phyloP scores from a whole-genome alignment of 2,888 invertebrate genomes.

The Lycophotia porphyrea region DNA sequence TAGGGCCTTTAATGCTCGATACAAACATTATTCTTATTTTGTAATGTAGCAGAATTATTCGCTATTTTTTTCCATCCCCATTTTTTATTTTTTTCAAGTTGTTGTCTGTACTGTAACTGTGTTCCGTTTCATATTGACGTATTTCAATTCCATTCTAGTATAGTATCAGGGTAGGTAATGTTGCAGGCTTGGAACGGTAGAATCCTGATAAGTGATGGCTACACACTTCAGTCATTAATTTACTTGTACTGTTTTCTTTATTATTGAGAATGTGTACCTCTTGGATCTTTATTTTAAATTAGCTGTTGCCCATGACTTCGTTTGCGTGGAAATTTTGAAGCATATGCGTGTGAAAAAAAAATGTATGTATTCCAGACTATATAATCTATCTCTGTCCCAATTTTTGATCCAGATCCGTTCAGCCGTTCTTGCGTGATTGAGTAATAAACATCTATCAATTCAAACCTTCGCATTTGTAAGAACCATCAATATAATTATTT shows the following conservation, averaged over 20 bases:
- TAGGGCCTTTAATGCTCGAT: not conserved
- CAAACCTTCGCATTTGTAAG: too few relatives aligned
- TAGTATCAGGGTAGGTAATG: not conserved
- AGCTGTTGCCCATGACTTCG: too few relatives aligned
- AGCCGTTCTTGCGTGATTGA: too few relatives aligned
- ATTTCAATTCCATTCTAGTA: not conserved
- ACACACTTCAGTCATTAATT: constrained; percentile 3
- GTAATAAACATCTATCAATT: too few relatives aligned
- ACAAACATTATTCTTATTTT: constrained; percentile 2
- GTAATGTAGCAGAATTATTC: not conserved
- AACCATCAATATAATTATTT: too few relatives aligned
- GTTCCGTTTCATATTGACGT: not conserved
- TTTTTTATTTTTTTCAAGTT: not conserved
- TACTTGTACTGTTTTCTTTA: not conserved
- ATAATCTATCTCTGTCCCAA: too few relatives aligned
- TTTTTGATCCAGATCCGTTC: too few relatives aligned
- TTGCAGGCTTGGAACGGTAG: not conserved
- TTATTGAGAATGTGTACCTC: not conserved
- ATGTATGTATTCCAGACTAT: too few relatives aligned
- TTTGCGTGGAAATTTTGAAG: too few relatives aligned
- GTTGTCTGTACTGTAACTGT: not conserved
- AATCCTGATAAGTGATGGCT: not conserved
- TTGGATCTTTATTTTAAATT: not conserved
- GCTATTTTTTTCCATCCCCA: not conserved
- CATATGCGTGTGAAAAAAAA: too few relatives aligned